Evolutionary conservation across 2,797 vertebrate genomes (phyloP).

Genomic region (Acomys russatus): DNA sequence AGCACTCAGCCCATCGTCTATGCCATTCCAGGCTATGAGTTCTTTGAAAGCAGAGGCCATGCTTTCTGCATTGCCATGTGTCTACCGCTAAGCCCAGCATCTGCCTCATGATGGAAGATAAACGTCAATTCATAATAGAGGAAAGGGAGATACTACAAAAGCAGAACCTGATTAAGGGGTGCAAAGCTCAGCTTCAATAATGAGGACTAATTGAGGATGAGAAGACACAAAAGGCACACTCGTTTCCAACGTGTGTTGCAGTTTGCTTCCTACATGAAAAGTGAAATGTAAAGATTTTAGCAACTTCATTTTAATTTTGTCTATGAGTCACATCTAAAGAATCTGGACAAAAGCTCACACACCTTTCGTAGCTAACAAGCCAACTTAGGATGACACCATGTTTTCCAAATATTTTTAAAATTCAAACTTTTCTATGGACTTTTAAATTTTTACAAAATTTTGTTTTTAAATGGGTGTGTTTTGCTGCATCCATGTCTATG

Average conservation of each 20-base stretch:
- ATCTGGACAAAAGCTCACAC: not conserved
- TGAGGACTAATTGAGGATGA: not conserved
- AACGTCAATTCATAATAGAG: not conserved
- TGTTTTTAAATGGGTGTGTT: not conserved
- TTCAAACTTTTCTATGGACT: not conserved
- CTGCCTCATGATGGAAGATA: not conserved
- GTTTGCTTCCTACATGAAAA: not conserved
- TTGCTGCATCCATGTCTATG: not conserved
- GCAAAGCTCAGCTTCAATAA: not conserved
- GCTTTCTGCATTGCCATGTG: not conserved
- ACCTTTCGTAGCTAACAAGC: not conserved
- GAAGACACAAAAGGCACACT: not conserved
- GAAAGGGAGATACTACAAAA: not conserved
- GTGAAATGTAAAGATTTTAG: slow-evolving; percentile 35
- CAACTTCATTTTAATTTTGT: not conserved
- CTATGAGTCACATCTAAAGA: not conserved
- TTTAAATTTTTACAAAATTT: not conserved
- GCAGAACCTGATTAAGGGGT: not conserved
- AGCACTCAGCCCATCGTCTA: not conserved
- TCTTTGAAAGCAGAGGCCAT: not conserved
- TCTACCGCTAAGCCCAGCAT: not conserved
- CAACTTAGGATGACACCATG: not conserved
- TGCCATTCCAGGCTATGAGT: not conserved
- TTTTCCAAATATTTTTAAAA: slow-evolving; percentile 38
- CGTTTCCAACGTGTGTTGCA: not conserved